Evolutionary conservation across 2,113 vertebrate species (phyloP).

Genomic region (Siphamia tubifer): DNA sequence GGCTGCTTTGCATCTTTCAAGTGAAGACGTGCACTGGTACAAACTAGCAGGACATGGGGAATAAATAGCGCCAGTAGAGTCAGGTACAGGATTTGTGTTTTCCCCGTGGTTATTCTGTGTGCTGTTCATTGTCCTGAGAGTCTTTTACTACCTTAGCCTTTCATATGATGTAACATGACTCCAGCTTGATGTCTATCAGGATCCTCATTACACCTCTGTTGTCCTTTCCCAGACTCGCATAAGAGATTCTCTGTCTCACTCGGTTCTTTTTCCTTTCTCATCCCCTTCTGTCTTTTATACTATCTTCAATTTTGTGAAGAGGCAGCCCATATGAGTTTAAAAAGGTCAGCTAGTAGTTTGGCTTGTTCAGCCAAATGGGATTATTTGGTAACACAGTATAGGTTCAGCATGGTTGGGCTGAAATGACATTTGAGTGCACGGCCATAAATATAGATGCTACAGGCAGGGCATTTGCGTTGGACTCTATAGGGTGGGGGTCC

Average conservation of each 20-base stretch:
- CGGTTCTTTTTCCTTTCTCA: neutral
- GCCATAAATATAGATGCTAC: neutral
- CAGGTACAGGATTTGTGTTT: neutral
- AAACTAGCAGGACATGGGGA: slow-evolving; percentile 23
- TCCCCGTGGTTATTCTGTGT: neutral
- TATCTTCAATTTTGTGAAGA: slow-evolving; percentile 6
- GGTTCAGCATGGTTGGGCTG: slow-evolving; percentile 6
- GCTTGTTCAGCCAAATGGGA: slow-evolving; percentile 29
- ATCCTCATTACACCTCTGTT: slow-evolving; percentile 56
- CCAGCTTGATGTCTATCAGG: slow-evolving; percentile 58
- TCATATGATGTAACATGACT: slow-evolving; percentile 53
- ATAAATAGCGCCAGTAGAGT: slow-evolving; percentile 35
- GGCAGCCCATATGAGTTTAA: slow-evolving; percentile 14
- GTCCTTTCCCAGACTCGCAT: slow-evolving; percentile 44
- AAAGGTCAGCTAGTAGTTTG: slow-evolving; percentile 31
- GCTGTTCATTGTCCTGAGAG: slow-evolving; percentile 22
- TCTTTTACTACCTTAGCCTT: slow-evolving; percentile 7
- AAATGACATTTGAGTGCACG: neutral
- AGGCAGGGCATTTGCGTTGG: no score
- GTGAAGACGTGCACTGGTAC: slow-evolving; percentile 8
- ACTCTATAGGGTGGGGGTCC: no score
- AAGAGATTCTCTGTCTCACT: slow-evolving; percentile 44
- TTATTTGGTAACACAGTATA: no score
- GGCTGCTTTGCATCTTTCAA: slow-evolving; percentile 39
- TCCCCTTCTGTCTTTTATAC: neutral